Base-by-base conservation (phyloP, 1,140 invertebrate genomes). In the Sesamia nonagrioides region DNA sequence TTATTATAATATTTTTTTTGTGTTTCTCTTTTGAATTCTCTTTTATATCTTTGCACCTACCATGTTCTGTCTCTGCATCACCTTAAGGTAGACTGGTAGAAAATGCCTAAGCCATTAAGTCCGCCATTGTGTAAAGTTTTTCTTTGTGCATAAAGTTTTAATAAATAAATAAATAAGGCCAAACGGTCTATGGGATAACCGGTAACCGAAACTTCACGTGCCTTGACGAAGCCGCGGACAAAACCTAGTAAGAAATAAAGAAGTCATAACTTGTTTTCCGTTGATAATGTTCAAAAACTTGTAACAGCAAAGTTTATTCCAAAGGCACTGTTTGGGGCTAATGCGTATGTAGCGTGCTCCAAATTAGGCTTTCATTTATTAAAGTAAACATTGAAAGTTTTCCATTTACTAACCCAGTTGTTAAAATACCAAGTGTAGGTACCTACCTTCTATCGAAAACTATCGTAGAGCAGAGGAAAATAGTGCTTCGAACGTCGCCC, bases 231-330 rank as follows among this genome's bases (percentile, higher is more conserved):
- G 27, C 27, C 27, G 27, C 3, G 27, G 27, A 27, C 27, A 1
- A 3, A 27, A 27, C 27, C 27, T 27, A 27, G 27, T 21, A 45
- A 66, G 9, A 45, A 18, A 37, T 2, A 61, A 17, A 35, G 7
- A 35, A 50, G 15, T 8, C 27, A 33, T 52, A 52, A 52, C 35
- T 2, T 50, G 5, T 9, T 71, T 11, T 71, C 48, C 48, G 48
- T 27, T 33, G 17, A 52, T 73, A 18, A 45, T 56, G 50, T 73
- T 73, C 27, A 15, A 50, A 73, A 58, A 52, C 17, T 54, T 54
- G n/a, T 40, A 18, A 58, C 27, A 58, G 71, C 37, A 42, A 58
- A 58, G 50, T 73, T 58, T 58, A 52, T 73, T 73, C 37, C 15
- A 37, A 42, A 58, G 42, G 15, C 58, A 73, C 68, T 37, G 45